Base-by-base conservation (phyloP, 1,140 invertebrate genomes). In the Drosophila bipectinata region DNA sequence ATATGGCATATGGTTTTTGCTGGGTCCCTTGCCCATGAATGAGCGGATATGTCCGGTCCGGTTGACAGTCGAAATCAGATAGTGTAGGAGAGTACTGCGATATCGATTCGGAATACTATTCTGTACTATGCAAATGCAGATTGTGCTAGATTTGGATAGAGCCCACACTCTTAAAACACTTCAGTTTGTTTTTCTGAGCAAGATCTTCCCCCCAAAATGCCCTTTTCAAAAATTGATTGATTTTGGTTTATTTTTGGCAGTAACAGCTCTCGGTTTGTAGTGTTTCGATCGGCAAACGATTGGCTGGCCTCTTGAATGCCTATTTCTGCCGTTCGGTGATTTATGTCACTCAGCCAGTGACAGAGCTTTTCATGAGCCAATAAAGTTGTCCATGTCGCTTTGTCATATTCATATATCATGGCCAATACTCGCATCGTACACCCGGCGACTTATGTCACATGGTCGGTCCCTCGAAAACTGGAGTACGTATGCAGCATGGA, bases 361-460 rank as follows among this genome's bases (percentile, higher is more conserved):
- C 83, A 88, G 83, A 84, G 83, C 84, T 88, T 88, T 88, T 88
- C 83, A 89, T 88, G 83, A 88, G 83, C 83, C 84, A 88, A 88
- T 88, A 88, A 88, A 88, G 83, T 88, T 88, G 83, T 88, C 83
- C 76, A 79, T 89, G 83, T 83, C 84, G 83, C 84, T 88, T 83
- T 89, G 83, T 87, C 83, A 87, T 87, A 88, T 89, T 83, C 84
- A 88, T 89, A 88, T 89, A 88, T 88, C 83, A 88, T 82, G 68
- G 71, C 34, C 82, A 76, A 77, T 78, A 54, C 49, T 30, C 10
- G 34, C 15, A 47, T 18, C 18, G 44, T 73, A 79, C 76, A 80
- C 72, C 77, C 79, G 77, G 82, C 72, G 49, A 83, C 83, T 88
- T 88, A 88, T 88, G 83, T 88, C 83, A 88, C 76, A 82, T 82